Conservation (phyloP, 2,113 vertebrate genomes). For the Petroica traversi region DNA sequence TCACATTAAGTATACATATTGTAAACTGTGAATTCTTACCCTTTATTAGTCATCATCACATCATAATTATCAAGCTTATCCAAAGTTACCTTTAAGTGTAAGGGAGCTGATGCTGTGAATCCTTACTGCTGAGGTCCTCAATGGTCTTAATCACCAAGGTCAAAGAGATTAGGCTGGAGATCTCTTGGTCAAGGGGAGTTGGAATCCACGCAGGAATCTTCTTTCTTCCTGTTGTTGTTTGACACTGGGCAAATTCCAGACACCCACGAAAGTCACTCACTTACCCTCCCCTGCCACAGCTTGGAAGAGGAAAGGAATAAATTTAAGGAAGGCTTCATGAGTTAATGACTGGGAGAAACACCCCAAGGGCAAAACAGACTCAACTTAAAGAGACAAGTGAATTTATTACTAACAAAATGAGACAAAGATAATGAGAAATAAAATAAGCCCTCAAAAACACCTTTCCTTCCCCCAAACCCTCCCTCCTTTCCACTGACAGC, state of each 20-base stretch:
- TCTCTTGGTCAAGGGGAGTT: not conserved
- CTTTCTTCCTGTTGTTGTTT: not conserved
- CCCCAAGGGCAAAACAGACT: not conserved
- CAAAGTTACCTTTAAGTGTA: not conserved
- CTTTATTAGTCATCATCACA: not conserved
- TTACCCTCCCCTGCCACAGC: not conserved
- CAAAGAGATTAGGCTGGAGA: not conserved
- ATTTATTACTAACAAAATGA: not conserved
- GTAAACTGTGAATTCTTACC: not conserved
- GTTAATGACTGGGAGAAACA: not conserved
- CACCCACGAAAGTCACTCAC: not conserved
- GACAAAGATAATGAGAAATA: not conserved
- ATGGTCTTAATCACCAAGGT: not conserved
- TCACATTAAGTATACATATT: too few relatives aligned
- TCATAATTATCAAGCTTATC: not conserved
- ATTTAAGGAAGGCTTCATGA: fast-evolving
- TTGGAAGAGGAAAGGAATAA: not conserved
- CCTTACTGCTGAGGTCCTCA: fast-evolving
- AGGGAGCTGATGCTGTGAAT: not conserved
- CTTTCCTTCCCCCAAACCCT: not conserved
- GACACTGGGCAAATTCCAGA: not conserved
- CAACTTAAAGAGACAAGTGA: not conserved
- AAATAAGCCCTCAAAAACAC: not conserved
- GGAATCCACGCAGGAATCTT: not conserved
- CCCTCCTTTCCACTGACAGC: not conserved